phyloP scores from a whole-genome alignment of 2,113 vertebrate genomes.

The Antennarius striatus region DNA sequence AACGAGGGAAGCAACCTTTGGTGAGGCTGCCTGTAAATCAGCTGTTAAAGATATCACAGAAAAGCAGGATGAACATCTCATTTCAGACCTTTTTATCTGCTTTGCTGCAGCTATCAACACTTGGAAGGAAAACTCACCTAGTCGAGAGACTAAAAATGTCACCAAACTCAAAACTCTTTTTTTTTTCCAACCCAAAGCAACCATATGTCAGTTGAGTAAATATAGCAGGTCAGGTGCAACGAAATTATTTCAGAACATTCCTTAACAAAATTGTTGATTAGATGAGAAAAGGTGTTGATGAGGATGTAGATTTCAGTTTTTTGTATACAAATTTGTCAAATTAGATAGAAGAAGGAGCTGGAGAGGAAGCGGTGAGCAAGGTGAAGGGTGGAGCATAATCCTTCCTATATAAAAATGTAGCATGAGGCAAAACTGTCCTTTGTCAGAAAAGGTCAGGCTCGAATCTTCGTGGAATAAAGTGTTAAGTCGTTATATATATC shows the following conservation, averaged over 20 bases:
- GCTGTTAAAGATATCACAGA: constrained; percentile 54
- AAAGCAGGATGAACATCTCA: constrained; percentile 62
- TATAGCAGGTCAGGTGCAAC: constrained; percentile 32
- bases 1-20: constrained; percentile 16
- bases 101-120: constrained; percentile 65
- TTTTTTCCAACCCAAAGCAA: constrained; percentile 26
- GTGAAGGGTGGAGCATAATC: constrained; percentile 27
- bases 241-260: constrained; percentile 39
- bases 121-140: constrained; percentile 40
- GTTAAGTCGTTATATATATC: constrained; percentile 21
- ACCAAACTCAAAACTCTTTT: constrained; percentile 49
- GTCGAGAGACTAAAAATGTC: constrained; percentile 38
- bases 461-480: constrained; percentile 30
- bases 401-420: constrained; percentile 34
- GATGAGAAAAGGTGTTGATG: constrained; percentile 44
- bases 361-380: constrained; percentile 19
- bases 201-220: constrained; percentile 37
- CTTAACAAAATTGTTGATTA: constrained; percentile 26
- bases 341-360: constrained; percentile 9
- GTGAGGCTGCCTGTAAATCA: constrained; percentile 38
- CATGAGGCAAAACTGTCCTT: constrained; percentile 24
- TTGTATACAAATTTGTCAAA: constrained; percentile 44
- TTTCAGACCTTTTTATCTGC: constrained; percentile 62
- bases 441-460: constrained; percentile 36
- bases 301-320: constrained; percentile 17